Percentiles rank a stretch among this genome's conserved stretches.
phyloP scores from a whole-genome alignment of 2,113 vertebrate species.

The Phalacrocorax carbo region DNA sequence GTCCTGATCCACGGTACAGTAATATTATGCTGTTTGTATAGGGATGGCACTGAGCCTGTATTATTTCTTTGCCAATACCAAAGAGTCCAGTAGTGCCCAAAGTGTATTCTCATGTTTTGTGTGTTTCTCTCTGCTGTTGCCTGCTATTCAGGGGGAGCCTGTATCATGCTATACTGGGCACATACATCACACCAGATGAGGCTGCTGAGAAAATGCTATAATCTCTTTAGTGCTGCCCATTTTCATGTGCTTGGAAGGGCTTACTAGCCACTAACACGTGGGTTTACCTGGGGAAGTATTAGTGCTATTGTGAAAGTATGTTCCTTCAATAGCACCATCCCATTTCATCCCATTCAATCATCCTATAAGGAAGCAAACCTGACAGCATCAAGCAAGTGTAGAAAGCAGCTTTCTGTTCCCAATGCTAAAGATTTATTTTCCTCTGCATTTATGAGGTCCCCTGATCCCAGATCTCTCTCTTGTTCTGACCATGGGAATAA shows the following conservation, averaged over 20 bases:
- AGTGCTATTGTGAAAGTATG: neutral
- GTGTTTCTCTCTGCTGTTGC: neutral
- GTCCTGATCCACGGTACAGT: neutral
- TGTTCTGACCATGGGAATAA: conserved; percentile 14
- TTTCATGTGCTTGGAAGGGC: neutral
- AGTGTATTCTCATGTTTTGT: neutral
- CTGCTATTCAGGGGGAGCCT: neutral
- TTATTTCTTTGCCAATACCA: neutral
- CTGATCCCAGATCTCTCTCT: neutral
- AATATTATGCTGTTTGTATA: neutral
- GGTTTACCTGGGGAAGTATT: conserved; percentile 14
- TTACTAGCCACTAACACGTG: neutral
- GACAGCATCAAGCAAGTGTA: neutral
- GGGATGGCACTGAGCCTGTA: neutral
- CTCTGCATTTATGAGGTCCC: neutral
- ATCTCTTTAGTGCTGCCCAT: conserved; percentile 25
- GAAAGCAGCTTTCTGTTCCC: neutral
- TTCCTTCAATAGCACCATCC: neutral
- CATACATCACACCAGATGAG: neutral
- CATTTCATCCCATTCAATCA: neutral
- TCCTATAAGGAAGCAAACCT: neutral
- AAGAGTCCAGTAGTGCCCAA: neutral
- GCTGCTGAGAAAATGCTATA: neutral
- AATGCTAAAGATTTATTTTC: neutral
- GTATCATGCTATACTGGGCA: neutral